phyloP scores from a whole-genome alignment of 2,113 vertebrate species.

The Dicaeum eximium region DNA sequence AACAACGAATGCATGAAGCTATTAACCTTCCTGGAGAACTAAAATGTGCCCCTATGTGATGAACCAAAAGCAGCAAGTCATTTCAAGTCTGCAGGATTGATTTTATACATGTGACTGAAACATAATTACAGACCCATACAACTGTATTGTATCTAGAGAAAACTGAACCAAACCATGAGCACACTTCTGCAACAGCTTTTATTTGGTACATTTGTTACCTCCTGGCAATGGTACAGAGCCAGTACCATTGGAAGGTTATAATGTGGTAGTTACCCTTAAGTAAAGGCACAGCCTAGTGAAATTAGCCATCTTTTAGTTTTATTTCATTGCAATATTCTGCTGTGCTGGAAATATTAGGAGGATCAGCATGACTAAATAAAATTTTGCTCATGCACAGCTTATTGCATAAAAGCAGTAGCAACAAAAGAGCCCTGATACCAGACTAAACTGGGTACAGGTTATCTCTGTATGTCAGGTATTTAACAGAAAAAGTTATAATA shows the following conservation, averaged over 20 bases:
- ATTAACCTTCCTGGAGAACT: not conserved
- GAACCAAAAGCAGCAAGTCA: not conserved
- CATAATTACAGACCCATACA: not conserved
- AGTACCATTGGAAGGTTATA: not conserved
- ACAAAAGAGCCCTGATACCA: not conserved
- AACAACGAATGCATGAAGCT: not conserved
- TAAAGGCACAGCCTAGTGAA: not conserved
- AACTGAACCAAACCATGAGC: not conserved
- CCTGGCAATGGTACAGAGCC: not conserved
- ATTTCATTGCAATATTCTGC: not conserved
- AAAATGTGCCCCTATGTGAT: not conserved
- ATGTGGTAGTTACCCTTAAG: not conserved
- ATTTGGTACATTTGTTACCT: not conserved
- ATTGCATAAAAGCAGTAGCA: not conserved
- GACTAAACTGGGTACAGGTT: not conserved
- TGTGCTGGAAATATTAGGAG: not conserved
- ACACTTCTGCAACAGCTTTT: not conserved
- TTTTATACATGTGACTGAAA: not conserved
- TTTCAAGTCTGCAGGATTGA: not conserved
- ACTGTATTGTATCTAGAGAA: not conserved
- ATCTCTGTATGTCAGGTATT: not conserved
- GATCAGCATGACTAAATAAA: not conserved
- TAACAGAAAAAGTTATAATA: not conserved
- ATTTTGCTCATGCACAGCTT: not conserved
- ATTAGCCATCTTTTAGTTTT: not conserved